Evolutionary conservation across 2,797 vertebrate species (phyloP).

Genomic region (Masticophis lateralis): DNA sequence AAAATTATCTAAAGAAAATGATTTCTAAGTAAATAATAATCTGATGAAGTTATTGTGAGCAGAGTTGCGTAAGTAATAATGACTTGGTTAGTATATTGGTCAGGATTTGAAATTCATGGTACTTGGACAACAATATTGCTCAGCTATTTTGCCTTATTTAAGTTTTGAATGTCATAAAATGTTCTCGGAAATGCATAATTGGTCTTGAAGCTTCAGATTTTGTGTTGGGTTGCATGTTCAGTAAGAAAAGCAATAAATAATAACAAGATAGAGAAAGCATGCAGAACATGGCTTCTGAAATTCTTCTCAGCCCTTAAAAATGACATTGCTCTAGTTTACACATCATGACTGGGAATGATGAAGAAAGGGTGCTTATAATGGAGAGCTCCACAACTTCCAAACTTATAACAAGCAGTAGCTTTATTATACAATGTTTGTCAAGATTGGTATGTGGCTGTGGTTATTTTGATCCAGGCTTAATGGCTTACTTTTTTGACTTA

Average conservation of each 20-base stretch:
- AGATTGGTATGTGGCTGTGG: not conserved
- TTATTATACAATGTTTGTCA: not conserved
- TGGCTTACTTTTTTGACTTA: not conserved
- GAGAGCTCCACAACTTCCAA: not conserved
- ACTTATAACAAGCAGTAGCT: not conserved
- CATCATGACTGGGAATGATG: not conserved
- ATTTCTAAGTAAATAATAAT: not conserved
- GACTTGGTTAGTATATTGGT: not conserved
- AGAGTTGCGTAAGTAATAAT: not conserved
- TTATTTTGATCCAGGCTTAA: not conserved
- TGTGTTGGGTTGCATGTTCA: not conserved
- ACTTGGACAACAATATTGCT: not conserved
- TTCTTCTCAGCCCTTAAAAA: not conserved
- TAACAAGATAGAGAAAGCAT: not conserved
- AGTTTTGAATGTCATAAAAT: not conserved
- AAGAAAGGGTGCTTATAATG: not conserved
- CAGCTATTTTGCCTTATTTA: not conserved
- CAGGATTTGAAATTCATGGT: not conserved
- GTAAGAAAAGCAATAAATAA: not conserved
- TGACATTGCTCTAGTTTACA: not conserved
- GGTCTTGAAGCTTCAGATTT: not conserved
- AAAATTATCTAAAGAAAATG: not conserved
- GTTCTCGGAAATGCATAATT: not conserved
- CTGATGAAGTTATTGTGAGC: not conserved
- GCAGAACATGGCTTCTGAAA: not conserved